phyloP scores from a whole-genome alignment of 23 tunicate species.

The Diplosoma virens region DNA sequence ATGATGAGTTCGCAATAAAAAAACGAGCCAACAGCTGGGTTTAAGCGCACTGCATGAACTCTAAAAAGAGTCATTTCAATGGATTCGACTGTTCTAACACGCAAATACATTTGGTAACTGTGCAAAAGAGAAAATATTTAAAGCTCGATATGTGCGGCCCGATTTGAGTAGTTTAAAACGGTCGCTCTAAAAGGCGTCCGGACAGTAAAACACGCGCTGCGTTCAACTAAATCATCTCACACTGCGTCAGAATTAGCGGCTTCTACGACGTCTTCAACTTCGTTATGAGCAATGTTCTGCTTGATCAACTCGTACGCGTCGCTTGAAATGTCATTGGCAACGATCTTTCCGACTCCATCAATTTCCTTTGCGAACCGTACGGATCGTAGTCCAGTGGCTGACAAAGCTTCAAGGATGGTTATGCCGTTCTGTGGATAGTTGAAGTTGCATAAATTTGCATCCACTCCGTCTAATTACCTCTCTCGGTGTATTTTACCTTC shows the following conservation, averaged over 20 bases:
- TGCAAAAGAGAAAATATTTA: not conserved
- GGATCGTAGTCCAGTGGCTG: conserved; percentile 95
- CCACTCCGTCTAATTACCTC: too few species aligned
- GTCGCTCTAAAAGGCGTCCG: too few species aligned
- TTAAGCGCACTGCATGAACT: too few species aligned
- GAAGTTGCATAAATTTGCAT: too few species aligned
- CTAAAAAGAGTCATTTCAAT: too few species aligned
- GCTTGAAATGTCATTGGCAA: conserved; percentile 85
- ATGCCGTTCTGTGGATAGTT: conserved; percentile 45
- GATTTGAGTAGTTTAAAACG: too few species aligned
- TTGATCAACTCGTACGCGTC: conserved; percentile 68
- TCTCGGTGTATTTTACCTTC: too few species aligned
- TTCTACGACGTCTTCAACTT: conserved; percentile 51
- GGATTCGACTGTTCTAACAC: not conserved
- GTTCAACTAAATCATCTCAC: conserved; percentile 21
- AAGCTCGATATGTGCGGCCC: too few species aligned
- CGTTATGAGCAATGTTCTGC: conserved; percentile 61
- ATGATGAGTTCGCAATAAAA: too few species aligned
- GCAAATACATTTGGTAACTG: not conserved
- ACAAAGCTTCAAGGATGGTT: conserved; percentile 85
- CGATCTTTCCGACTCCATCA: conserved; percentile 61
- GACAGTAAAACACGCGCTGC: too few species aligned
- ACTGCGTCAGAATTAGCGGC: conserved; percentile 75
- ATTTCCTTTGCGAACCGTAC: conserved; percentile 86
- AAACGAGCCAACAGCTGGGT: too few species aligned